These are phyloP conservation scores for Ecdyonurus torrentis DNA, from an alignment of 2,888 invertebrate species.

Conservation along the genomic window DNA sequence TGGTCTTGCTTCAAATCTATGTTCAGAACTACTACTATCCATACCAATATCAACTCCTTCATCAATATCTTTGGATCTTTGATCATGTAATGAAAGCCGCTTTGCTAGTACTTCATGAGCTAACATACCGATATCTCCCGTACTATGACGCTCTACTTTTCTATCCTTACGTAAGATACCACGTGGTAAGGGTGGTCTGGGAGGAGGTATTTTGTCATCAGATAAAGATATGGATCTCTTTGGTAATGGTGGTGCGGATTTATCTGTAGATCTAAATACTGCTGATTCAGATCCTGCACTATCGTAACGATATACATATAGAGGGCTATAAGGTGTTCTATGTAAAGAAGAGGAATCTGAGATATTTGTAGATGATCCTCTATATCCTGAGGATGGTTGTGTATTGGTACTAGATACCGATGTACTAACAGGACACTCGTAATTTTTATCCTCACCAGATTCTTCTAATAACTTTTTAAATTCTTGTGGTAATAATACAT, in stretches of 20 bases:
- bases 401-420: slow-evolving; percentile 49
- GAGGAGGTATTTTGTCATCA: slow-evolving; percentile 41
- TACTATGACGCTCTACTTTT: not conserved
- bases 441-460: not conserved
- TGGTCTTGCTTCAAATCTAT: slow-evolving; percentile 9
- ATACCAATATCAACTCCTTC: slow-evolving; percentile 18
- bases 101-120: not conserved
- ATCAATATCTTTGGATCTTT: slow-evolving; percentile 19
- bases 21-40: slow-evolving; percentile 14
- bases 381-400: slow-evolving; percentile 70
- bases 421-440: slow-evolving; percentile 35
- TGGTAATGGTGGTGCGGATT: slow-evolving; percentile 35
- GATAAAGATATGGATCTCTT: slow-evolving; percentile 47
- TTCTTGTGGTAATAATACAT: slow-evolving; percentile 71
- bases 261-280: slow-evolving; percentile 25
- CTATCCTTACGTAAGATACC: slow-evolving; percentile 46
- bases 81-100: not conserved
- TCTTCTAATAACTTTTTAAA: slow-evolving; percentile 37
- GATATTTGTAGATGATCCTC: slow-evolving; percentile 69
- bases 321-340: slow-evolving; percentile 38
- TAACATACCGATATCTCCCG: not conserved
- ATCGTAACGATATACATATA: slow-evolving; percentile 71
- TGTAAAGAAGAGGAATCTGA: slow-evolving; percentile 41
- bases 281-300: slow-evolving; percentile 59
- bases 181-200: slow-evolving; percentile 52